Evolutionary conservation across 2,113 vertebrate species (phyloP), one percentile per base, ranked within the genome.

Genomic region (Mastomys coucha): DNA sequence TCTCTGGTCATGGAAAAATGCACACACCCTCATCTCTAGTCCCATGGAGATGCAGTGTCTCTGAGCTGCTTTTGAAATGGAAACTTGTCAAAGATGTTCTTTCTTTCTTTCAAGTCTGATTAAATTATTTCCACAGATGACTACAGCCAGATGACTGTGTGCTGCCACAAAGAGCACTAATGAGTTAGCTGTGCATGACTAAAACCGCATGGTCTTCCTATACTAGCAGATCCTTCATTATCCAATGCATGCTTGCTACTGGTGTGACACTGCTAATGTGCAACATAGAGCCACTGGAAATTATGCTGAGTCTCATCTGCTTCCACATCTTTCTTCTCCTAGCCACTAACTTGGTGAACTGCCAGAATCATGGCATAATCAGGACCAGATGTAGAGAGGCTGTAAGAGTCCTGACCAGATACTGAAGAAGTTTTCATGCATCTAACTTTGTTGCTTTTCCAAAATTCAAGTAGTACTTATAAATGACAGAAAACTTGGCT

Each of bases 61-160:
- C 93, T 84, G 73, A 91, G 91, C 19, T 80, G 67, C 73, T 89
- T 95, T 94, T 82, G 56, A 51, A 89, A 69, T 78, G 69, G 89
- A 91, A 95, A 91, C 84, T 93, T 91, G 84, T 96, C 84, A 97
- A 63, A 77, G 78, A 65, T 81, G 93, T 93, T 63, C 53, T 72
- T 39, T 78, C 49, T 90, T 88, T 95, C 45, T 87, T 75, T 69
- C 39, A 28, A 93, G 70, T 78, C 84, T 93, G 63, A 97, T 97
- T 95, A 94, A 95, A 94, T 96, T 77, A 92, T 94, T 95, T 78
- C 73, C n/a, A 60, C 89, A 94, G 85, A 84, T 24, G 81, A 22
- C 88, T 91, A 89, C 17, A 56, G 26, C 78, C 60, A 84, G 65
- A 86, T 81, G 72, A 76, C 28, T 65, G 4, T 31, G 80, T 76